Evolutionary conservation across 1,140 invertebrate species (phyloP).

Genomic region (Riptortus pedestris): DNA sequence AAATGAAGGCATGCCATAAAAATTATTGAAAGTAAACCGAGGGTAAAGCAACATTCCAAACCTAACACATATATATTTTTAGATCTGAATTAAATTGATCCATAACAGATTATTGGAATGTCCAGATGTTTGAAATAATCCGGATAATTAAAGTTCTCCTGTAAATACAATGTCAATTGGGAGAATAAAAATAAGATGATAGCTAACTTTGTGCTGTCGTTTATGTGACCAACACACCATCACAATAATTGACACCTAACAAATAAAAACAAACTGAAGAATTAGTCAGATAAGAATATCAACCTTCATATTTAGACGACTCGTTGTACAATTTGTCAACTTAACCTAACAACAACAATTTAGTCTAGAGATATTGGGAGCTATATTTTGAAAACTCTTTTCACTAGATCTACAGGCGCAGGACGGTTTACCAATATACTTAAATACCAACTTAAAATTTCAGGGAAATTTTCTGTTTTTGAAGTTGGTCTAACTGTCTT

Average conservation of each 20-base stretch:
- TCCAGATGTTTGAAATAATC: too few species aligned
- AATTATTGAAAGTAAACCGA: too few species aligned
- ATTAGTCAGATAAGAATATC: slow-evolving; percentile 15
- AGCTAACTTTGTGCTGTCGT: slow-evolving; percentile 18
- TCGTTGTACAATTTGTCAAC: slow-evolving; percentile 12
- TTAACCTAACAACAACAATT: slow-evolving; percentile 20
- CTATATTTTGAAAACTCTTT: slow-evolving; percentile 16
- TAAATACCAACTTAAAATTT: slow-evolving; percentile 23
- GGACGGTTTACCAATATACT: slow-evolving; percentile 23
- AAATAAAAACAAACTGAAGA: slow-evolving; percentile 12
- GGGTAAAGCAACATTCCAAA: too few species aligned
- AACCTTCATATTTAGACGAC: slow-evolving; percentile 18
- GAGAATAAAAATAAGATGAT: slow-evolving; percentile 1
- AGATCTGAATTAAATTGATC: too few species aligned
- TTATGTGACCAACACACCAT: slow-evolving; percentile 19
- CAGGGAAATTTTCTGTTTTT: slow-evolving; percentile 20
- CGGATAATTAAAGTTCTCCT: too few species aligned
- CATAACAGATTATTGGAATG: too few species aligned
- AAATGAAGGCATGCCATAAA: too few species aligned
- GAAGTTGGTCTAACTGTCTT: slow-evolving; percentile 25
- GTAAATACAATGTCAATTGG: too few species aligned
- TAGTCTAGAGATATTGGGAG: slow-evolving; percentile 23
- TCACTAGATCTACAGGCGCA: slow-evolving; percentile 26
- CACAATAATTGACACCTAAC: slow-evolving; percentile 21
- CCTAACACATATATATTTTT: too few species aligned